Percentiles rank a stretch among this genome's conserved stretches.
These are phyloP conservation scores for Erythrocercus mccallii DNA, from an alignment of 2,113 vertebrate genomes.

Conservation along the genomic window DNA sequence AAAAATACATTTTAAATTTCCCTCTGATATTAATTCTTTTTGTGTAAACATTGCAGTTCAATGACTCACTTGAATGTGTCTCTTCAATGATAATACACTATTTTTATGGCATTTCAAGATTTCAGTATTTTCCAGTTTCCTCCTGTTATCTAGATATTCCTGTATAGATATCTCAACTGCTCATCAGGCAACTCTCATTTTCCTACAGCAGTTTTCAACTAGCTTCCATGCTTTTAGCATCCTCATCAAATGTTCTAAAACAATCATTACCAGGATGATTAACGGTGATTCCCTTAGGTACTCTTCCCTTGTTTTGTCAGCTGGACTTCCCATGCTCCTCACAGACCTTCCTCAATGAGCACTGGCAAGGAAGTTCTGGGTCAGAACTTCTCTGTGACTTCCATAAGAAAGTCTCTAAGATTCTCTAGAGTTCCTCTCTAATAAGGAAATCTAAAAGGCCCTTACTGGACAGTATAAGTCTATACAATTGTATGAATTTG, in stretches of 20 bases:
- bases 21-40: background rate
- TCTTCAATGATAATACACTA: background rate
- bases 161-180: background rate
- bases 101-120: background rate
- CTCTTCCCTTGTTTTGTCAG: background rate
- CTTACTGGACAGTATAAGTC: background rate
- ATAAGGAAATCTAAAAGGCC: background rate
- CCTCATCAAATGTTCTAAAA: background rate
- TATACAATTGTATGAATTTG: background rate
- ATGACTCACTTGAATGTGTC: background rate
- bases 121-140: background rate
- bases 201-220: background rate
- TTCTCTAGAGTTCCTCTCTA: too few relatives aligned
- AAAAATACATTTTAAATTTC: background rate
- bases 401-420: background rate
- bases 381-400: background rate
- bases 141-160: background rate
- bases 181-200: background rate
- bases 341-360: background rate
- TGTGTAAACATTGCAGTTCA: background rate
- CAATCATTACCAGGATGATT: background rate
- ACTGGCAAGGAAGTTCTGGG: background rate
- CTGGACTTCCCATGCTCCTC: background rate
- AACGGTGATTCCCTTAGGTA: background rate
- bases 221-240: background rate